Conservation (phyloP, 2,888 invertebrate species). For the Heliothis peltigera region DNA sequence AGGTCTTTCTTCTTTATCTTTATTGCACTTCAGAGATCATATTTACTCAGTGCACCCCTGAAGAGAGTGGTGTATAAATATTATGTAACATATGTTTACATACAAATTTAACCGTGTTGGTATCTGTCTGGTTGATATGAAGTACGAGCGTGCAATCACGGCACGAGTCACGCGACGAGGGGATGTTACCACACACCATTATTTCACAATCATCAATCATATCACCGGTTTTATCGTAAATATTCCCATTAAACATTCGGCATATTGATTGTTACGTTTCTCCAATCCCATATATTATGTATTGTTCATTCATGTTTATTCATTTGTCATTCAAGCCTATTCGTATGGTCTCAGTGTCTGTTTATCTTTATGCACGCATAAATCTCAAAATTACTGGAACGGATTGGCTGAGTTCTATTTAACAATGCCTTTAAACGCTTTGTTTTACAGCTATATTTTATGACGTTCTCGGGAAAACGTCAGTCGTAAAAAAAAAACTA, state of each 20-base stretch:
- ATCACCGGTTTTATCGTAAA: slow-evolving; percentile 34
- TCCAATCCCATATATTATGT: slow-evolving; percentile 13
- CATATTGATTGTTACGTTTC: slow-evolving; percentile 34
- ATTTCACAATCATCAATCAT: slow-evolving; percentile 32
- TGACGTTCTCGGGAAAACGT: slow-evolving; percentile 2
- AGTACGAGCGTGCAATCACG: slow-evolving; percentile 37
- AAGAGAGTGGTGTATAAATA: slow-evolving; percentile 26
- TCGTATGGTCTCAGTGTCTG: slow-evolving; percentile 5
- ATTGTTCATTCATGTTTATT: slow-evolving; percentile 22
- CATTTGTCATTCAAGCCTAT: slow-evolving; percentile 5
- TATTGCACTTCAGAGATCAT: slow-evolving; percentile 18
- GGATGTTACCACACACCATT: slow-evolving; percentile 54
- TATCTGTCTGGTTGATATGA: slow-evolving; percentile 46
- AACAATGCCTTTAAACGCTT: slow-evolving; percentile 6
- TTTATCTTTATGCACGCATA: slow-evolving; percentile 29
- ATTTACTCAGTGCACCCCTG: slow-evolving; percentile 6
- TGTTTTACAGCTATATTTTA: slow-evolving; percentile 13
- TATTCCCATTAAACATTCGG: slow-evolving; percentile 19
- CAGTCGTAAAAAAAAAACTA: slow-evolving; percentile 16
- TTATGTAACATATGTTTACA: slow-evolving; percentile 41
- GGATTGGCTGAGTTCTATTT: slow-evolving; percentile 18
- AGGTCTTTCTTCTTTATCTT: slow-evolving; percentile 1
- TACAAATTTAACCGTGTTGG: slow-evolving; percentile 34
- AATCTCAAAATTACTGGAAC: slow-evolving; percentile 24
- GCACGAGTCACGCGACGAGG: slow-evolving; percentile 60